Evolutionary conservation across 2,888 invertebrate species (phyloP).

Genomic region (Dione vanillae): DNA sequence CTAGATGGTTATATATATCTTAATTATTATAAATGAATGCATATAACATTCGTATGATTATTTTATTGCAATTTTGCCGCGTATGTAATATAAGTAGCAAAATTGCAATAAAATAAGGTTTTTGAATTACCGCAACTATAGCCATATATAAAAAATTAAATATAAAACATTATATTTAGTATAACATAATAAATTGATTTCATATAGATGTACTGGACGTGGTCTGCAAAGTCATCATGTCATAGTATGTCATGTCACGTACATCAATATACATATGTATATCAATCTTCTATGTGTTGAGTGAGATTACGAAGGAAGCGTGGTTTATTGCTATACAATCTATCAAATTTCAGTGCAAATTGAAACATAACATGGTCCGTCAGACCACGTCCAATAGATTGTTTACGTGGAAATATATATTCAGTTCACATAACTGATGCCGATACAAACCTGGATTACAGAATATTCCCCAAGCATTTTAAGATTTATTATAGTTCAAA

Average conservation of each 20-base stretch:
- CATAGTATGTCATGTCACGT: background rate
- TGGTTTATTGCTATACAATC: slow-evolving; percentile 6
- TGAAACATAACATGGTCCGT: slow-evolving; percentile 14
- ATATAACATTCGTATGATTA: background rate
- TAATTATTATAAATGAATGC: background rate
- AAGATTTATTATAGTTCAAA: background rate
- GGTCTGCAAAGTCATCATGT: slow-evolving; percentile 2
- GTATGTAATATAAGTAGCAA: background rate
- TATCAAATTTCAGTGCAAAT: slow-evolving; percentile 22
- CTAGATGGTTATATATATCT: background rate
- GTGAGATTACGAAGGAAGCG: background rate
- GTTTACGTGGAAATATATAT: background rate
- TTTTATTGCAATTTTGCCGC: background rate
- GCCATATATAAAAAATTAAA: background rate
- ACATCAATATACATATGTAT: background rate
- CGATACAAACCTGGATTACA: slow-evolving; percentile 6
- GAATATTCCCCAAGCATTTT: background rate
- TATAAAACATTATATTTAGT: background rate
- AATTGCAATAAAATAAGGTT: background rate
- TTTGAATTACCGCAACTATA: slow-evolving; percentile 9
- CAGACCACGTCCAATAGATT: slow-evolving; percentile 15
- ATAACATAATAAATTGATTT: background rate
- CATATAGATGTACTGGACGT: background rate
- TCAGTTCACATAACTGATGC: background rate
- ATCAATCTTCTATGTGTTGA: background rate